phyloP scores from a whole-genome alignment of 2,797 vertebrate species.

The Brachyalestes nurse region DNA sequence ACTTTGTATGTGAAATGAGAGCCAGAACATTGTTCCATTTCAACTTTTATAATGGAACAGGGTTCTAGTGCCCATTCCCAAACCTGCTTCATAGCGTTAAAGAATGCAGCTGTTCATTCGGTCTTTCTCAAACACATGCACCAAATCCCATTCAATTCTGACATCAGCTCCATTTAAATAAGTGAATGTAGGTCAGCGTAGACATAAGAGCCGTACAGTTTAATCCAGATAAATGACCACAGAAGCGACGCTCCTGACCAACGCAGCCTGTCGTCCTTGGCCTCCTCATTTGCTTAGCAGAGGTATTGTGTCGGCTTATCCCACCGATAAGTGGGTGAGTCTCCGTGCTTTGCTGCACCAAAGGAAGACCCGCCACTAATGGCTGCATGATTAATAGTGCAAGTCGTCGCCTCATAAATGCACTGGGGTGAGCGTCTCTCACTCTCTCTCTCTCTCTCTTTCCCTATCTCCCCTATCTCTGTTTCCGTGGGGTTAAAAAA shows the following conservation, averaged over 20 bases:
- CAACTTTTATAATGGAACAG: too few species aligned
- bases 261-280: not conserved
- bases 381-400: slow-evolving; percentile 21
- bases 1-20: too few species aligned
- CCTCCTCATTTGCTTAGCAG: slow-evolving; percentile 1
- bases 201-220: not conserved
- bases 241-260: not conserved
- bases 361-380: not conserved
- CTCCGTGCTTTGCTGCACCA: not conserved
- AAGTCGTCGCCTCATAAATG: not conserved
- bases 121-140: not conserved
- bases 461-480: not conserved
- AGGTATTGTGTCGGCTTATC: slow-evolving; percentile 16
- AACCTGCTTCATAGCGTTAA: not conserved
- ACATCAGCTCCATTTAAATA: slow-evolving; percentile 16
- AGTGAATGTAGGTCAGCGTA: slow-evolving; percentile 21
- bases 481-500: not conserved
- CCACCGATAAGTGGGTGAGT: slow-evolving; percentile 12
- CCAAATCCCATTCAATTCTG: slow-evolving; percentile 13
- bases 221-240: slow-evolving; percentile 19
- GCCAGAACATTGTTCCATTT: too few species aligned
- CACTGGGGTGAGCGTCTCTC: not conserved
- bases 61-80: too few species aligned
- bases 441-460: too few species aligned
- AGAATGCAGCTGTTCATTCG: not conserved